These are phyloP conservation scores for Clostera curtula DNA, from an alignment of 2,888 invertebrate species.

Conservation along the genomic window DNA sequence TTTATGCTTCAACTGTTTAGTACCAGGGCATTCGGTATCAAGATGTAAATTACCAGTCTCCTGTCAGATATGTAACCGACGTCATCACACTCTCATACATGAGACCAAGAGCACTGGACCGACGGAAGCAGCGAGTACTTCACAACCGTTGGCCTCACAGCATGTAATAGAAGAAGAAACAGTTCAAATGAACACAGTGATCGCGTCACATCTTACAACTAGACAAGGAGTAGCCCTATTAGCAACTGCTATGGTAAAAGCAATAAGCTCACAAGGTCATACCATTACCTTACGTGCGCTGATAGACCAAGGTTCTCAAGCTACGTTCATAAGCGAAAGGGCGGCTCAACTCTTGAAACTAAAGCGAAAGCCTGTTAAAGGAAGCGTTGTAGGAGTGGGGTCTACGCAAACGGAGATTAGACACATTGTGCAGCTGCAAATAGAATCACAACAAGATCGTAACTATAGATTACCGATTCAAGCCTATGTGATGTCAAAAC, in stretches of 20 bases:
- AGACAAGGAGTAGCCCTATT: no score
- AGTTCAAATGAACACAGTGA: background rate
- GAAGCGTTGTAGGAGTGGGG: background rate
- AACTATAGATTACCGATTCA: no score
- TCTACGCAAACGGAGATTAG: background rate
- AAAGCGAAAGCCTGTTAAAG: background rate
- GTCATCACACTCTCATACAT: background rate
- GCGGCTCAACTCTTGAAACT: background rate
- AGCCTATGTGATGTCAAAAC: no score
- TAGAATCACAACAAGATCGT: no score
- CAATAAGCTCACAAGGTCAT: background rate
- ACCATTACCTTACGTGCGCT: background rate
- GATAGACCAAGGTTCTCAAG: background rate
- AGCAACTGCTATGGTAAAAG: background rate
- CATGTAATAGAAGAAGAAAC: background rate
- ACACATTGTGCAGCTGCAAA: background rate
- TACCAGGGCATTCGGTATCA: background rate
- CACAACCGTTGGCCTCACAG: background rate
- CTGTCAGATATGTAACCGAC: background rate
- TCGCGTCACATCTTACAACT: background rate
- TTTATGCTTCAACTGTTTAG: background rate
- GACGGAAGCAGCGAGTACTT: background rate
- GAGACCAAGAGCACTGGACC: background rate
- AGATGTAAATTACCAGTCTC: background rate
- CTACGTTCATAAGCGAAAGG: background rate